phyloP scores from a whole-genome alignment of 2,888 invertebrate species.

The Drosophila pullipes region DNA sequence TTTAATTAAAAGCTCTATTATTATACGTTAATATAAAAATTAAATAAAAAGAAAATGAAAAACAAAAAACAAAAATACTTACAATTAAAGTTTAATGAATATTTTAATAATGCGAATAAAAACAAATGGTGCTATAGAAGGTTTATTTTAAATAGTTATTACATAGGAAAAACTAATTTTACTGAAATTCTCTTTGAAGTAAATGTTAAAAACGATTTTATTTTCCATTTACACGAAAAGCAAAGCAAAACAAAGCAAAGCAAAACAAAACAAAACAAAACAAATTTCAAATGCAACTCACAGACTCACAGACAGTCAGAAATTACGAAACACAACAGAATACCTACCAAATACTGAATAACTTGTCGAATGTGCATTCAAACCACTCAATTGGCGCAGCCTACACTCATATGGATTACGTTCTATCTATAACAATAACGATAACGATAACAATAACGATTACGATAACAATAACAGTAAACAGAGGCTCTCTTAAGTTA shows the following conservation, averaged over 20 bases:
- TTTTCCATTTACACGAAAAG: constrained; percentile 68
- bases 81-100: constrained; percentile 52
- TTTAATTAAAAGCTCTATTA: constrained; percentile 39
- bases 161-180: constrained; percentile 58
- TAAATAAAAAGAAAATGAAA: constrained; percentile 40
- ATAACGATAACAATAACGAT: constrained; percentile 31
- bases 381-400: constrained; percentile 62
- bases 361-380: constrained; percentile 70
- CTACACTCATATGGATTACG: constrained; percentile 60
- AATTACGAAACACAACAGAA: constrained; percentile 32
- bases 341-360: constrained; percentile 58
- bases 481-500: constrained; percentile 82
- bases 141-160: constrained; percentile 79
- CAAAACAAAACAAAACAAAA: constrained; percentile 45
- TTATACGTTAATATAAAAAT: constrained; percentile 20
- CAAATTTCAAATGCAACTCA: constrained; percentile 49
- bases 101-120: constrained; percentile 80
- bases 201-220: constrained; percentile 68
- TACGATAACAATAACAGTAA: constrained; percentile 55
- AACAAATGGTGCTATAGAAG: constrained; percentile 82
- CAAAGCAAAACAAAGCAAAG: constrained; percentile 37
- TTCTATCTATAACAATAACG: constrained; percentile 23
- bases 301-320: constrained; percentile 55
- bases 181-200: constrained; percentile 51
- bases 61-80: constrained; percentile 20